Evolutionary conservation across 2,888 invertebrate species (phyloP).

Genomic region (Coelopa pilipes): DNA sequence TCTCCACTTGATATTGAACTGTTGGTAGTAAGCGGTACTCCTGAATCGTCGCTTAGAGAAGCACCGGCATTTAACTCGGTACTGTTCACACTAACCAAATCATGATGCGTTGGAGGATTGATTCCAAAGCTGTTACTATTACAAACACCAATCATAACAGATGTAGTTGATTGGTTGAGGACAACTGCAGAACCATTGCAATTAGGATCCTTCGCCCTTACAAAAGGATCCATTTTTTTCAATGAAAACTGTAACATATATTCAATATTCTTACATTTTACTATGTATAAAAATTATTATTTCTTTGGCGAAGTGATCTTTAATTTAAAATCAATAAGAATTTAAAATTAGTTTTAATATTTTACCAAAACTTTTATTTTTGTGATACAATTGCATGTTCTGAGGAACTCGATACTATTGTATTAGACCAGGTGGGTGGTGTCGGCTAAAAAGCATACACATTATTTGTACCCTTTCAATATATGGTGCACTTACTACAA

Average conservation of each 20-base stretch:
- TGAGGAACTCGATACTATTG: neutral
- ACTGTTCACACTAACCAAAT: constrained; percentile 65
- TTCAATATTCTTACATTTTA: neutral
- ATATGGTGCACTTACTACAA: neutral
- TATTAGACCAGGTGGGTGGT: neutral
- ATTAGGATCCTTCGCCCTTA: constrained; percentile 48
- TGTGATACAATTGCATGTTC: neutral
- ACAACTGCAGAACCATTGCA: constrained; percentile 47
- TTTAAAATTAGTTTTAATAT: too few species aligned
- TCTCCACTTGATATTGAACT: constrained; percentile 67
- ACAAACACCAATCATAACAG: constrained; percentile 51
- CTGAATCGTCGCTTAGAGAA: constrained; percentile 66
- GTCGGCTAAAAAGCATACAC: constrained; percentile 15
- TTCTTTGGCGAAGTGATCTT: too few species aligned
- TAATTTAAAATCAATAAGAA: too few species aligned
- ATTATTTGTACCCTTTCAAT: constrained; percentile 4
- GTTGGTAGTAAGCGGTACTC: constrained; percentile 65
- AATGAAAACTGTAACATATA: constrained; percentile 8
- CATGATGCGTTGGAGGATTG: constrained; percentile 55
- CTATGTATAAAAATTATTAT: too few species aligned
- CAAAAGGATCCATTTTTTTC: constrained; percentile 45
- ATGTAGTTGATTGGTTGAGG: constrained; percentile 43
- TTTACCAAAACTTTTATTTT: too few species aligned
- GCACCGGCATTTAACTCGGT: constrained; percentile 66
- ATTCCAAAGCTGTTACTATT: constrained; percentile 63